phyloP scores from a whole-genome alignment of 2,888 invertebrate genomes.

The Anarsia innoxiella region DNA sequence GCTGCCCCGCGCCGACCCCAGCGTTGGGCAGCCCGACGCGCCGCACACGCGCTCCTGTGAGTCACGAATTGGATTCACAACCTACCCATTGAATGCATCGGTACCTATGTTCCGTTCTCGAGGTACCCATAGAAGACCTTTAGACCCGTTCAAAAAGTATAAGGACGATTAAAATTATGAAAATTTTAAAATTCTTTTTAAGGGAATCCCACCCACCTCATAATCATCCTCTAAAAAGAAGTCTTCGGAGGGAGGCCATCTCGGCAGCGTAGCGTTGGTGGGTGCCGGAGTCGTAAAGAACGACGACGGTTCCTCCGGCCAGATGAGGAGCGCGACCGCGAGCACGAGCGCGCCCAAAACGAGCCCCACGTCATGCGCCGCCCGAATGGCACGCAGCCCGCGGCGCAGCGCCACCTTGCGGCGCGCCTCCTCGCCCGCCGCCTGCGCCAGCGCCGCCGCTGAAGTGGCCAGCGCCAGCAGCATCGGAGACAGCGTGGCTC shows the following conservation, averaged over 20 bases:
- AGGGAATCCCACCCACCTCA: constrained; percentile 55
- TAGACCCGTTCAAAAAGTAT: too few species aligned
- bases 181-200: too few species aligned
- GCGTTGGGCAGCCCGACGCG: constrained; percentile 62
- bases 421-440: constrained; percentile 59
- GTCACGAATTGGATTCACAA: too few species aligned
- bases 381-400: constrained; percentile 54
- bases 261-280: constrained; percentile 49
- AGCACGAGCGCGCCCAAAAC: constrained; percentile 56
- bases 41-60: constrained; percentile 58
- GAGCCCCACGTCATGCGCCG: constrained; percentile 63
- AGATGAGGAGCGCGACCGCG: constrained; percentile 65
- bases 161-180: too few species aligned
- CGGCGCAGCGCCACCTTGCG: constrained; percentile 55
- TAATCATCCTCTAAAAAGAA: constrained; percentile 73
- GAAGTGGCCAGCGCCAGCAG: constrained; percentile 74
- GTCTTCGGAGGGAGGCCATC: constrained; percentile 63
- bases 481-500: constrained; percentile 75
- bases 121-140: too few species aligned
- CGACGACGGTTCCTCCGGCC: constrained; percentile 59
- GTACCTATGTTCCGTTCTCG: too few species aligned
- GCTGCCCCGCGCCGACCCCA: constrained; percentile 42
- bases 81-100: too few species aligned
- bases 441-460: constrained; percentile 74
- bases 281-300: constrained; percentile 57